phyloP scores from a whole-genome alignment of 2,113 vertebrate genomes.

The Lamprotornis superbus region DNA sequence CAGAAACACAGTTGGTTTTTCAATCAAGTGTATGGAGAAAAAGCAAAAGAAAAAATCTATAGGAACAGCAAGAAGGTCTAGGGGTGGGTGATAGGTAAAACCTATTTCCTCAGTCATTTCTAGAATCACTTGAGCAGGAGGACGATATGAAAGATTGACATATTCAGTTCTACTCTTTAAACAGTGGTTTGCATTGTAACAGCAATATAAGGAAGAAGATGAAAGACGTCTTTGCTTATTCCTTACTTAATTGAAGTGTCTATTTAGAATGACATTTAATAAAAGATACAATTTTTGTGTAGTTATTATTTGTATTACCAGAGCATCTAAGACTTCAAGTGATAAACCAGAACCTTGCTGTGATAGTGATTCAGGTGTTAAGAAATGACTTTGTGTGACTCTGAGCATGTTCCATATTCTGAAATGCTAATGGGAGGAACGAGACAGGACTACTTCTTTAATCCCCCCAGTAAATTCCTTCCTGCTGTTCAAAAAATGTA shows the following conservation, averaged over 20 bases:
- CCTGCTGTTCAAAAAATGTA: neutral
- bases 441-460: neutral
- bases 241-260: constrained; percentile 16
- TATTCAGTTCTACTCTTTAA: constrained; percentile 46
- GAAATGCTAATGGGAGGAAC: neutral
- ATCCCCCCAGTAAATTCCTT: neutral
- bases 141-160: constrained; percentile 56
- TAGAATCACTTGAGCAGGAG: constrained; percentile 52
- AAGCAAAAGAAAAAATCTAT: constrained; percentile 20
- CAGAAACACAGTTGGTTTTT: constrained; percentile 40
- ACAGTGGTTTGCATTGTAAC: constrained; percentile 27
- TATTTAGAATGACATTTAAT: constrained; percentile 9
- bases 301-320: neutral
- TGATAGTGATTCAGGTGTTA: neutral
- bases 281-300: neutral
- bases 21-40: constrained; percentile 19
- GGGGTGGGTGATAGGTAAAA: constrained; percentile 55
- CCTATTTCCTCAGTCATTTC: constrained; percentile 58
- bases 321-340: neutral
- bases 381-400: neutral
- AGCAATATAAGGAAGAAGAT: neutral
- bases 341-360: constrained; percentile 8
- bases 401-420: neutral
- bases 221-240: constrained; percentile 33
- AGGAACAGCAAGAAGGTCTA: constrained; percentile 51